Conservation (phyloP, 2,797 vertebrate genomes). For the Pitangus sulphuratus region DNA sequence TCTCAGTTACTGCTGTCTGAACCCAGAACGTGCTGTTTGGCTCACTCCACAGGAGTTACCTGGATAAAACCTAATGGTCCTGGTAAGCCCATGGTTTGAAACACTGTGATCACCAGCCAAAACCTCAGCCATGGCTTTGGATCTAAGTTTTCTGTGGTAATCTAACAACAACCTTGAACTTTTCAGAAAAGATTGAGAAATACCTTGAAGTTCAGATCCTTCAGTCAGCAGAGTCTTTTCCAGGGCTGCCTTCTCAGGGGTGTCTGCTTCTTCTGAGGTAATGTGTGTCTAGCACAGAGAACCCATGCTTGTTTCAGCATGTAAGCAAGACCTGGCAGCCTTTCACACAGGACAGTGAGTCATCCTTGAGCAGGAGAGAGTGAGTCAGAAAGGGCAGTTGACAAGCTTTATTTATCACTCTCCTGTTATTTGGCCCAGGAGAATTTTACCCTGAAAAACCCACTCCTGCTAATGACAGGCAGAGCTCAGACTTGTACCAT, state of each 20-base stretch:
- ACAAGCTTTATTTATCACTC: constrained; percentile 64
- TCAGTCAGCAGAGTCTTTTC: constrained; percentile 55
- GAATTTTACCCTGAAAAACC: constrained; percentile 40
- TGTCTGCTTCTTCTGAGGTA: background rate
- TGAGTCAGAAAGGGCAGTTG: constrained; percentile 67
- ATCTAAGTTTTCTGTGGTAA: background rate
- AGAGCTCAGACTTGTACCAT: background rate
- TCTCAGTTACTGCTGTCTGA: background rate
- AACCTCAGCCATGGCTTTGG: background rate
- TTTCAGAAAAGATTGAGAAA: constrained; percentile 55
- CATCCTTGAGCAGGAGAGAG: constrained; percentile 50
- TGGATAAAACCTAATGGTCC: background rate
- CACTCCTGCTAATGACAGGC: constrained; percentile 51
- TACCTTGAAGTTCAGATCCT: constrained; percentile 33
- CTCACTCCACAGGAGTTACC: background rate
- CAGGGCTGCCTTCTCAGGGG: constrained; percentile 14
- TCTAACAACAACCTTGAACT: constrained; percentile 31
- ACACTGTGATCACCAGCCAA: background rate
- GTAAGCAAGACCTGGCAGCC: constrained; percentile 46
- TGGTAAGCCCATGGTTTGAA: background rate
- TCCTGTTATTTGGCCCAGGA: constrained; percentile 51
- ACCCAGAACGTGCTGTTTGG: background rate
- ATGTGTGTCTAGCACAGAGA: background rate
- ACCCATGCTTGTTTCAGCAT: constrained; percentile 59
- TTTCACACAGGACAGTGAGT: constrained; percentile 59